Evolutionary conservation across 2,113 vertebrate species (phyloP), one percentile per base, ranked within the genome.

Genomic region (Misgurnus anguillicaudatus): DNA sequence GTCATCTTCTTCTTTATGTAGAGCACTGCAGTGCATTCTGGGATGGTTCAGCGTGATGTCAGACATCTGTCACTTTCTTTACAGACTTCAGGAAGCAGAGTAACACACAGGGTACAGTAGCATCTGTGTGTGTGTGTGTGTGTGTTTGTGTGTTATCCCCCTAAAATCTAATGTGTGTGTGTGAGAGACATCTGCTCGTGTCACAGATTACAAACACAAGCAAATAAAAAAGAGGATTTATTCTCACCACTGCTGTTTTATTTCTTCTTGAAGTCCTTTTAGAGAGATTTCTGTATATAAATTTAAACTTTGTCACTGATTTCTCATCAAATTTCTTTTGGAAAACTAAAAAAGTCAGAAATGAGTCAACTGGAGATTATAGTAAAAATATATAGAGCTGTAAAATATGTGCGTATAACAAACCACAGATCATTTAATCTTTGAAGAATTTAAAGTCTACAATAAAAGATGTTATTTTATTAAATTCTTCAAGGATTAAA

Each of bases 1-100:
- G 21, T 42, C 16, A 24, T 3, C 7, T 11, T 66, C n/a, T 77
- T 55, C 58, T 9, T 17, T 73, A 41, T 80, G 38, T 39, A 91
- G 90, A 76, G 6, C 6, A 73, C 11, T 77, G 65, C 73, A 11
- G 55, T n/a, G 16, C 87, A 90, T 55, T 66, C 66, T 72, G 88
- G 87, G 78, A 87, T 73, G 0, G 86, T 90, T 83, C 85, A 88
- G 51, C 84, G 87, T 21, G 88, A 90, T 77, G 24, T 84, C 83
- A 89, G 76, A 78, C 89, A 87, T 79, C 87, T 93, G 80, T 90
- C 88, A 0, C 80, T 91, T 41, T 86, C 89, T 1, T 84, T 90
- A 17, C 16, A 87, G 61, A 83, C 55, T 53, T 45, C 85, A 72
- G 87, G 87, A 76, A 90, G 88, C 75, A 84, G 88, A 63, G 83